Conservation (phyloP, 2,888 invertebrate species). For the Eucera pruinosa region DNA sequence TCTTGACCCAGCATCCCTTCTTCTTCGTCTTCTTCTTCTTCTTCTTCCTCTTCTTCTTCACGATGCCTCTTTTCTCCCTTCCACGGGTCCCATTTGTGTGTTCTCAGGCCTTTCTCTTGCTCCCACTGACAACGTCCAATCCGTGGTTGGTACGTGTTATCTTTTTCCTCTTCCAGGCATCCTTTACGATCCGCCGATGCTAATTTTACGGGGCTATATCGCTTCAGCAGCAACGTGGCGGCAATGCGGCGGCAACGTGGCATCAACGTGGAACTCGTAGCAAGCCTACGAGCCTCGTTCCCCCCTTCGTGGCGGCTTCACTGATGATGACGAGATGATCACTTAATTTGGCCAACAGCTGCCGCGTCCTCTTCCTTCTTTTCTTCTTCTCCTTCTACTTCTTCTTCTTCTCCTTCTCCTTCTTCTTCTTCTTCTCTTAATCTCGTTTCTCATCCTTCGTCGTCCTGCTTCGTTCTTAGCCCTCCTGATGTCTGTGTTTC, state of each 20-base stretch:
- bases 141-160: conserved; percentile 68
- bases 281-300: conserved; percentile 41
- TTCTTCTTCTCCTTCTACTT: conserved; percentile 64
- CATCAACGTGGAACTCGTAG: conserved; percentile 58
- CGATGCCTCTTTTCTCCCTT: conserved; percentile 25
- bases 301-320: conserved; percentile 78
- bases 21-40: too few relatives aligned
- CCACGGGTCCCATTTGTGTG: conserved; percentile 38
- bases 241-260: conserved; percentile 67
- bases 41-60: conserved; percentile 3
- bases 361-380: conserved; percentile 74
- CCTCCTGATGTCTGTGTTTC: too few relatives aligned
- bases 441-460: conserved; percentile 54
- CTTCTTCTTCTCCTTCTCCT: conserved; percentile 58
- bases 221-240: conserved; percentile 68
- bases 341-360: conserved; percentile 84
- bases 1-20: conserved; percentile 46
- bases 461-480: conserved; percentile 1
- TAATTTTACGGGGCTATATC: conserved; percentile 83
- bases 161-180: conserved; percentile 57
- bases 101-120: conserved; percentile 48
- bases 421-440: conserved; percentile 55
- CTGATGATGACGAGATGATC: conserved; percentile 84
- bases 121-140: conserved; percentile 70
- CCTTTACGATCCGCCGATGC: conserved; percentile 83